phyloP scores from a whole-genome alignment of 1,140 invertebrate species.

The Listronotus bonariensis region DNA sequence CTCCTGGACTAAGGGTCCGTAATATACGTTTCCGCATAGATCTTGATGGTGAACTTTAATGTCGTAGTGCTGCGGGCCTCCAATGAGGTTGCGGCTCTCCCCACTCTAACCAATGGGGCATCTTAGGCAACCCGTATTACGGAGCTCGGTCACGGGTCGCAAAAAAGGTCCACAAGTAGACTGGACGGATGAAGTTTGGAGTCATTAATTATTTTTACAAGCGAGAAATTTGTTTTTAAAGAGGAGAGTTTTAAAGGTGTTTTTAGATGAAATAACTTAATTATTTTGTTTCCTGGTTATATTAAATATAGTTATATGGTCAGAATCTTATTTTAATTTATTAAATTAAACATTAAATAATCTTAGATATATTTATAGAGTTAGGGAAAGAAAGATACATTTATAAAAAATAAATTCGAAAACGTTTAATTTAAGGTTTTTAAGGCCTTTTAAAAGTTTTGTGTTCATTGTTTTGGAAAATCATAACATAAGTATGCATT shows the following conservation, averaged over 20 bases:
- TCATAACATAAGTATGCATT: no score
- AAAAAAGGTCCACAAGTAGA: slow-evolving; percentile 28
- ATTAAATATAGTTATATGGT: no score
- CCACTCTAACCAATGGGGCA: slow-evolving; percentile 53
- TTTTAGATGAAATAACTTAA: no score
- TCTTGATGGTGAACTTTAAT: slow-evolving; percentile 53
- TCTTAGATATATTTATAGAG: no score
- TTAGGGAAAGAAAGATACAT: no score
- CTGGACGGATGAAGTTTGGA: slow-evolving; percentile 12
- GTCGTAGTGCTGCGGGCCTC: slow-evolving; percentile 50
- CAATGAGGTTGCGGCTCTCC: slow-evolving; percentile 53
- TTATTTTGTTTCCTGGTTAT: no score
- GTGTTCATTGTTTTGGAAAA: no score
- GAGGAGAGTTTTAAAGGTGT: not conserved
- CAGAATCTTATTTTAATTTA: no score
- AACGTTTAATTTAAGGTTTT: no score
- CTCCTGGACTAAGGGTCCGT: slow-evolving; percentile 9
- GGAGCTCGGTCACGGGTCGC: slow-evolving; percentile 32
- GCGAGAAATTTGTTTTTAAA: slow-evolving; percentile 13
- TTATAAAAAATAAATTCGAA: no score
- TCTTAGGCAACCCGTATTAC: slow-evolving; percentile 51
- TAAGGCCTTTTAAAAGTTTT: no score
- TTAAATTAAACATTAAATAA: no score
- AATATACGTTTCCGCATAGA: slow-evolving; percentile 43
- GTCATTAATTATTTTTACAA: slow-evolving; percentile 28